phyloP scores from a whole-genome alignment of 2,888 invertebrate species.

The Ganaspis brasiliensis region DNA sequence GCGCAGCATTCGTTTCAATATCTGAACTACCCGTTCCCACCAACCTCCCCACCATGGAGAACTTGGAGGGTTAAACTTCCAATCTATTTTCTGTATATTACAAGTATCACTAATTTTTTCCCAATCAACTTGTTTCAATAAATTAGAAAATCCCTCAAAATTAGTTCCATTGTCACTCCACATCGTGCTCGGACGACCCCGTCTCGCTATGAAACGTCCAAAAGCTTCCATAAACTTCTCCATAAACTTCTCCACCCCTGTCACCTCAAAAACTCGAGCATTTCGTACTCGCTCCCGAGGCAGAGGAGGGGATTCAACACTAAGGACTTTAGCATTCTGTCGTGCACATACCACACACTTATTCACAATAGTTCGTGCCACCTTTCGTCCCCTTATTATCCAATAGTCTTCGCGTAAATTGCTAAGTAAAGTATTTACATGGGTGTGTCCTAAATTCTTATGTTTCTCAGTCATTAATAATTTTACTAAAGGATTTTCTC shows the following conservation, averaged over 20 bases:
- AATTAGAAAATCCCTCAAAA: slow-evolving; percentile 61
- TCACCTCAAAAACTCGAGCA: not conserved
- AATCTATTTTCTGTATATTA: slow-evolving; percentile 58
- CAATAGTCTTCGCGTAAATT: slow-evolving; percentile 55
- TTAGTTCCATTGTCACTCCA: slow-evolving; percentile 42
- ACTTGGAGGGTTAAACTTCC: slow-evolving; percentile 74
- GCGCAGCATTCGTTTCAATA: slow-evolving; percentile 74
- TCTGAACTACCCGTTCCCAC: slow-evolving; percentile 76
- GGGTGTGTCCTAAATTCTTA: slow-evolving; percentile 43
- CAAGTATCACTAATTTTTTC: slow-evolving; percentile 65
- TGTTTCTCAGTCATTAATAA: slow-evolving; percentile 48
- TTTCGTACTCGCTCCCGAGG: not conserved
- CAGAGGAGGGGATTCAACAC: not conserved
- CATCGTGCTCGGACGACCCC: slow-evolving; percentile 2
- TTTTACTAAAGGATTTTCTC: slow-evolving; percentile 38
- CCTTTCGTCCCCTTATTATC: not conserved
- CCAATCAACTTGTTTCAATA: slow-evolving; percentile 82
- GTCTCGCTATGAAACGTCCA: slow-evolving; percentile 7
- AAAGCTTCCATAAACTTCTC: not conserved
- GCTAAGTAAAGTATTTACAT: not conserved
- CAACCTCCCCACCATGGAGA: slow-evolving; percentile 79
- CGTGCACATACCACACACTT: not conserved
- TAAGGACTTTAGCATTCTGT: not conserved
- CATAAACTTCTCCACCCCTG: not conserved
- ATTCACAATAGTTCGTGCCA: not conserved